phyloP scores from a whole-genome alignment of 2,888 invertebrate species.

The Apamea epomidion region DNA sequence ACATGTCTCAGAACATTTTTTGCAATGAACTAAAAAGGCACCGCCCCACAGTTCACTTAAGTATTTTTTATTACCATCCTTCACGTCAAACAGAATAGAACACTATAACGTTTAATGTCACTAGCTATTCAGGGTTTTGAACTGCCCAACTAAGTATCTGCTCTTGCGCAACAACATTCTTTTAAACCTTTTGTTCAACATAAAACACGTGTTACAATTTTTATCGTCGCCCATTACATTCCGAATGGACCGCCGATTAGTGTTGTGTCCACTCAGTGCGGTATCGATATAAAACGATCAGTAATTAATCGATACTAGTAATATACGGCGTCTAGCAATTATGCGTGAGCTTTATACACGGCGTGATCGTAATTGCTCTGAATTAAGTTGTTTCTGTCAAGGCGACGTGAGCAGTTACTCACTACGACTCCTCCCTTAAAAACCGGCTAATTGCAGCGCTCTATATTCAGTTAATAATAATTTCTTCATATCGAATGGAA shows the following conservation, averaged over 20 bases:
- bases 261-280: conserved; percentile 46
- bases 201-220: conserved; percentile 63
- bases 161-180: conserved; percentile 53
- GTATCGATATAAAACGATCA: conserved; percentile 60
- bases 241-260: conserved; percentile 41
- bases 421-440: conserved; percentile 67
- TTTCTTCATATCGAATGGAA: conserved; percentile 63
- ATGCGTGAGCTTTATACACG: conserved; percentile 59
- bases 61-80: conserved; percentile 38
- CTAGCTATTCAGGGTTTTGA: conserved; percentile 25
- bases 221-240: conserved; percentile 55
- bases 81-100: conserved; percentile 48
- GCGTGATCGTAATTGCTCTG: conserved; percentile 70
- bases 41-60: conserved; percentile 24
- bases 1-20: conserved; percentile 35
- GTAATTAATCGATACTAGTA: conserved; percentile 65
- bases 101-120: conserved; percentile 40
- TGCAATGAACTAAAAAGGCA: conserved; percentile 44
- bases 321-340: conserved; percentile 58
- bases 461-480: conserved; percentile 65
- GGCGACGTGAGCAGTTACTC: conserved; percentile 67
- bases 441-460: conserved; percentile 69
- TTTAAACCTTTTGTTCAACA: conserved; percentile 57
- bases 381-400: conserved; percentile 76
- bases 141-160: conserved; percentile 22